Conservation (phyloP, 2,888 invertebrate genomes). For the Hesperia comma region DNA sequence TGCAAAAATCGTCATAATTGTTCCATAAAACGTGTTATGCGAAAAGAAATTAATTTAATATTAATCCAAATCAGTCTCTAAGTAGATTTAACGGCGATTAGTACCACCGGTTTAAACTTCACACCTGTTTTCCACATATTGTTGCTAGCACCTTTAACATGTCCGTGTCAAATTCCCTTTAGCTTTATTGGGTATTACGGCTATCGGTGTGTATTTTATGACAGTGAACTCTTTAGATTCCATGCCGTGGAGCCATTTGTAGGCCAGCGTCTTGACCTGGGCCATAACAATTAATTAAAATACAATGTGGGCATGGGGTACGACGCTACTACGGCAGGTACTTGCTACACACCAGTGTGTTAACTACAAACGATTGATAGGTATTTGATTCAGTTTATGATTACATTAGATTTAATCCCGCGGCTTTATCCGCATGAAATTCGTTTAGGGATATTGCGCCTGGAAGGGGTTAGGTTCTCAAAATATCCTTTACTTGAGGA, state of each 20-base stretch:
- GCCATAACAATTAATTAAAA: conserved; percentile 79
- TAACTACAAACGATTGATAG: background rate
- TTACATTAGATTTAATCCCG: no score
- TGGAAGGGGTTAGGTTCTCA: no score
- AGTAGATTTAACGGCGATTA: conserved; percentile 33
- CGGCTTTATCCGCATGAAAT: no score
- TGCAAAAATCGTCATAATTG: no score
- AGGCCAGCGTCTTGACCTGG: conserved; percentile 57
- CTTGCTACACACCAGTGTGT: background rate
- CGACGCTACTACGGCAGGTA: conserved; percentile 41
- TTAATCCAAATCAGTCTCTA: conserved; percentile 19
- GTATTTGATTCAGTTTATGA: background rate
- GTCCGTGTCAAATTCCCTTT: conserved; percentile 50
- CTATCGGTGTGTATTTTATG: conserved; percentile 57
- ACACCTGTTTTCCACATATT: conserved; percentile 25
- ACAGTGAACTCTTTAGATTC: conserved; percentile 52
- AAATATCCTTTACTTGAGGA: no score
- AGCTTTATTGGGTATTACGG: conserved; percentile 38
- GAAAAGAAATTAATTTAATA: conserved; percentile 18
- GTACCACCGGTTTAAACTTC: conserved; percentile 22
- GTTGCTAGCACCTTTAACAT: conserved; percentile 43
- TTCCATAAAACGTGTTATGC: background rate
- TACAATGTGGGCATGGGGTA: conserved; percentile 59
- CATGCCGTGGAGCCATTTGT: conserved; percentile 68
- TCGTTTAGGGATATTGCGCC: no score